Evolutionary conservation across 2,888 invertebrate genomes (phyloP), one percentile per base, ranked within the genome.

Genomic region (Merodon equestris): DNA sequence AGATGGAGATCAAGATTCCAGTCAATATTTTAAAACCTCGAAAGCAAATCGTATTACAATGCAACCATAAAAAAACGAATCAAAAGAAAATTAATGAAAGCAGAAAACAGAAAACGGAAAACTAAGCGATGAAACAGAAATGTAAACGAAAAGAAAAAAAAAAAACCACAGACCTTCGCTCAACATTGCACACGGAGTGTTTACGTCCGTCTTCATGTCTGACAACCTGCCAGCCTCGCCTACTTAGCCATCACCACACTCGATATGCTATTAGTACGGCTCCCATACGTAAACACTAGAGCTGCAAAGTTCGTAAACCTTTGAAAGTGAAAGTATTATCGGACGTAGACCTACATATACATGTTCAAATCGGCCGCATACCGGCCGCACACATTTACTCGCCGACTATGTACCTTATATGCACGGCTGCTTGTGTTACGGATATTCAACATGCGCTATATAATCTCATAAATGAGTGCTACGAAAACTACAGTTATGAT

Each of bases 341-440:
- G 88, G 88, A 87, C 88, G 86, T 86, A 87, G 87, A 88, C 88
- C 88, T 88, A 88, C 88, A 87, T 88, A 88, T 87, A 88, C 87
- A 85, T 68, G 79, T 7, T 27, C 82, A 83, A 82, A 83, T 81
- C 72, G 40, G 54, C 54, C 64, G 57, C 73, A 73, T 66, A 73
- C 68, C 66, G 54, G 48, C 13, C 67, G 14, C 42, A 48, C 60
- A 64, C 67, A 68, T 70, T 60, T 60, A 27, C 27, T 27, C 44
- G 14, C 18, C 56, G 56, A 47, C 18, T 42, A 47, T n/a, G 13
- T n/a, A 42, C 19, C 40, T n/a, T n/a, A 45, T 34, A 44, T 48
- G 27, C 27, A 27, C 27, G 27, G 27, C 7, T 27, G 2, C 7
- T 27, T 4, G 27, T 27, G 7, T 27, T 27, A 27, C 27, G 7